A percentile compares a stretch with the other conserved stretches of the same genome.
Conservation (phyloP, 2,797 vertebrate species). For the Melanotaenia trifasciata region DNA sequence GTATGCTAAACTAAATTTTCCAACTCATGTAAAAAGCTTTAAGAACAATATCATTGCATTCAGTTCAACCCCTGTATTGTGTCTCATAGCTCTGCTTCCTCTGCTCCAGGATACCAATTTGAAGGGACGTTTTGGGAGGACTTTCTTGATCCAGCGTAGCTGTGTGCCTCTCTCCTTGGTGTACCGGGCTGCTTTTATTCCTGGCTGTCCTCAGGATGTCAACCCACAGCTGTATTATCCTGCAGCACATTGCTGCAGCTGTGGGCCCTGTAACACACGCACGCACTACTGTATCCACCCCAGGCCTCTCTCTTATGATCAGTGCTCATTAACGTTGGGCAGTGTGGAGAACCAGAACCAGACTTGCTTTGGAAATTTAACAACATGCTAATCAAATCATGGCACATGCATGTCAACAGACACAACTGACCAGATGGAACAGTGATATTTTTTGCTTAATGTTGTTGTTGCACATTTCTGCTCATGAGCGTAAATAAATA, state of each 20-base stretch:
- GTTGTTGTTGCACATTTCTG: slow-evolving; percentile 4
- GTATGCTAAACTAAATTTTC: background rate
- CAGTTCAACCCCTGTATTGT: background rate
- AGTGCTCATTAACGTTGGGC: slow-evolving; percentile 33
- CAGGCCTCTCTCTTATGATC: slow-evolving; percentile 43
- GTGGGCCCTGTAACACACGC: slow-evolving; percentile 87
- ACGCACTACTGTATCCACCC: slow-evolving; percentile 84
- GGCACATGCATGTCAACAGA: background rate
- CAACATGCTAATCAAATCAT: background rate
- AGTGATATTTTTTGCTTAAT: slow-evolving; percentile 1
- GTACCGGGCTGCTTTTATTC: slow-evolving; percentile 82
- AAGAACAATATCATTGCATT: background rate
- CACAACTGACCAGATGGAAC: background rate
- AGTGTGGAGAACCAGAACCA: background rate
- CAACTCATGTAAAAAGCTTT: background rate
- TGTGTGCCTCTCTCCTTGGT: slow-evolving; percentile 88
- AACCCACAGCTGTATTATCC: slow-evolving; percentile 87
- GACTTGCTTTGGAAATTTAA: slow-evolving; percentile 27
- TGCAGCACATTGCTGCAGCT: slow-evolving; percentile 84
- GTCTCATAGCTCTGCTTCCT: background rate
- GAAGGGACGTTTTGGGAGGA: slow-evolving; percentile 84
- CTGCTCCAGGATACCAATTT: slow-evolving; percentile 87
- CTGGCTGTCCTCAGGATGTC: slow-evolving; percentile 85
- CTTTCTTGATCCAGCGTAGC: slow-evolving; percentile 85
- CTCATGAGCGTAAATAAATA: background rate